Evolutionary conservation across 92 coral and sea anemone genomes (phyloP), one percentile per base, ranked within the genome.

Genomic region (Nematostella vectensis): DNA sequence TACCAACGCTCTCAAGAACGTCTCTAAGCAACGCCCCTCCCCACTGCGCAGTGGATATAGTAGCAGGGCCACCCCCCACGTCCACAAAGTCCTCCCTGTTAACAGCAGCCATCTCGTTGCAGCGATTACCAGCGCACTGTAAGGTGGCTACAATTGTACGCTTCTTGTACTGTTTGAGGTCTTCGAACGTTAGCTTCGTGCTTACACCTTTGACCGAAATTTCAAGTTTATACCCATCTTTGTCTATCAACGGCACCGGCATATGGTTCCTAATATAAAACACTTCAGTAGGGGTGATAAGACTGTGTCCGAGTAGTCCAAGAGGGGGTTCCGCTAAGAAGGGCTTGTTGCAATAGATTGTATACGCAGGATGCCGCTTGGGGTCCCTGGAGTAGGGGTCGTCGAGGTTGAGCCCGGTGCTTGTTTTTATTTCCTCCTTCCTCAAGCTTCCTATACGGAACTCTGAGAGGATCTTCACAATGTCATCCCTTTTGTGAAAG

Each of bases 101-200:
- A 4, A 69, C 56, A 30, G 25, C 44, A 50, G 69, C 62, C 83
- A 76, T 76, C 40, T 76, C 83, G 40, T 65, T 67, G 21, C 83
- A 74, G 15, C 83, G 60, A 38, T 76, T 76, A 0, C 83, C 83
- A 0, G 83, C 83, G 25, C 83, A 76, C 58, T 69, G 75, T 28
- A 69, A 18, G 16, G 83, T 66, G 26, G 60, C 67, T 1, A 63
- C 40, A 11, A 76, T 12, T 13, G 77, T 69, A 49, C 69, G 63
- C 57, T 76, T 72, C 59, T 76, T 29, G 25, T 69, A 76, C 52
- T 76, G 69, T 20, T 44, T 76, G 33, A 61, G 71, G 16, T 69
- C 76, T 50, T 59, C 59, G 33, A 71, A 62, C 18, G 62, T 58
- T 9, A 29, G 42, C 2, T 42, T 48, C 1, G 59, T 55, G 15